Conservation (phyloP, 30 jellyfish, hydroid and myxozoan genomes). For the Haliclystus octoradiatus region DNA sequence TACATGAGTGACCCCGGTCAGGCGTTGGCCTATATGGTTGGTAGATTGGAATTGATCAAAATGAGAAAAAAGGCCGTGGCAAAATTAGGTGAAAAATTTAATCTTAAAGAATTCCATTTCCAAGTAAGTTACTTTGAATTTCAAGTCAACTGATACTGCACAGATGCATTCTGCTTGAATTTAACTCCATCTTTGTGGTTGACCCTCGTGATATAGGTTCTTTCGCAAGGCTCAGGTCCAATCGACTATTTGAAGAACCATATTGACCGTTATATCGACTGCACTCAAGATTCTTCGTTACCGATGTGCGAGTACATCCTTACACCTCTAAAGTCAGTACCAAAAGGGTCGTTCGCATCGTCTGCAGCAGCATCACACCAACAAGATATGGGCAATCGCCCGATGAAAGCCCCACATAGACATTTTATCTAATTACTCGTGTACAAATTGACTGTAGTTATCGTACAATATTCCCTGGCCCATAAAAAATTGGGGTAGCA, state of each 20-base stretch:
- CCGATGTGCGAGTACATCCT: slow-evolving; percentile 63
- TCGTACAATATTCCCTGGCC: no score
- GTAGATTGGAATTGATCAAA: slow-evolving; percentile 59
- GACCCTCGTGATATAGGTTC: slow-evolving; percentile 35
- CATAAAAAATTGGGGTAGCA: no score
- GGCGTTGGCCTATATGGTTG: slow-evolving; percentile 85
- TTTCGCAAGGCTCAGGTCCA: slow-evolving; percentile 73
- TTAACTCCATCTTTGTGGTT: slow-evolving; percentile 5
- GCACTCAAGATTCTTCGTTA: slow-evolving; percentile 28
- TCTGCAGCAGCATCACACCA: not conserved
- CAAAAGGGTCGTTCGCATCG: not conserved
- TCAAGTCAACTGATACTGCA: no score
- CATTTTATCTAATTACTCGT: not conserved
- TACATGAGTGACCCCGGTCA: slow-evolving; percentile 94
- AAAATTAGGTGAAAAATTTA: slow-evolving; percentile 57
- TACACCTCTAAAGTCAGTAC: slow-evolving; percentile 42
- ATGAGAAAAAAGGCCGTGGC: slow-evolving; percentile 55
- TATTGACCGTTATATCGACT: slow-evolving; percentile 57
- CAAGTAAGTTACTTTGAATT: slow-evolving; percentile 36
- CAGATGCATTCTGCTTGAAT: not conserved
- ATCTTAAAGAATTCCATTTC: slow-evolving; percentile 74
- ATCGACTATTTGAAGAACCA: slow-evolving; percentile 44
- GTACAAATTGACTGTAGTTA: no score
- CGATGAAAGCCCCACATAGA: not conserved
- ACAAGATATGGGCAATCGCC: no score